phyloP scores from a whole-genome alignment of 2,888 invertebrate species.

The Pristionchus exspectatus region DNA sequence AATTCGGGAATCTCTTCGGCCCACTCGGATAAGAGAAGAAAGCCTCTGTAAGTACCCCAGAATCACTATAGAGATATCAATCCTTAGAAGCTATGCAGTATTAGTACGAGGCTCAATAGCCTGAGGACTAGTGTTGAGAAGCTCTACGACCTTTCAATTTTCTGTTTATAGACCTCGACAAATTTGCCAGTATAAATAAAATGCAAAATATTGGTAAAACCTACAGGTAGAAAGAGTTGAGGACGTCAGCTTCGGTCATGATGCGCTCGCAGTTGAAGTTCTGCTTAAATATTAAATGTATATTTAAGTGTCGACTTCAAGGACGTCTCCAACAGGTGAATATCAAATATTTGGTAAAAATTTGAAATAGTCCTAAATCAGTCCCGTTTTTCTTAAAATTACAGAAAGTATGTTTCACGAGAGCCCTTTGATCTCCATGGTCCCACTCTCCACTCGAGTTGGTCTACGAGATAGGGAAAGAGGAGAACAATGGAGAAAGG shows the following conservation, averaged over 20 bases:
- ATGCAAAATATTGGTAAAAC: background rate
- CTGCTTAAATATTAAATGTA: constrained; percentile 46
- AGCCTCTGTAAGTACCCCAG: constrained; percentile 57
- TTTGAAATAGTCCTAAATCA: background rate
- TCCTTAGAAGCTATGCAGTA: too few relatives aligned
- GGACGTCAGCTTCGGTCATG: constrained; percentile 68
- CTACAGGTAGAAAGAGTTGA: constrained; percentile 62
- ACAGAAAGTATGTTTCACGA: background rate
- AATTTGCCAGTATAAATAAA: too few relatives aligned
- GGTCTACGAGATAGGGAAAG: too few relatives aligned
- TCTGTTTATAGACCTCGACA: too few relatives aligned
- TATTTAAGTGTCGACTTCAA: too few relatives aligned
- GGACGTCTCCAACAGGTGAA: too few relatives aligned
- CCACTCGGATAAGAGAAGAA: constrained; percentile 71
- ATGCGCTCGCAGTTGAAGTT: constrained; percentile 67
- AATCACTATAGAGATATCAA: too few relatives aligned
- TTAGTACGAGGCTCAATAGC: too few relatives aligned
- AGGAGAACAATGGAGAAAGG: too few relatives aligned
- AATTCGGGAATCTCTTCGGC: constrained; percentile 71
- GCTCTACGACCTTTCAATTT: too few relatives aligned
- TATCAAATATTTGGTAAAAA: too few relatives aligned
- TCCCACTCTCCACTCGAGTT: background rate
- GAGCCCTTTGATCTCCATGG: background rate
- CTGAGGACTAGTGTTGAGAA: too few relatives aligned
- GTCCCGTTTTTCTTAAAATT: background rate